These are phyloP conservation scores for Dysidea cf. avara DNA, from an alignment of 37 sponge, comb jelly and placozoan genomes.

Conservation along the genomic window DNA sequence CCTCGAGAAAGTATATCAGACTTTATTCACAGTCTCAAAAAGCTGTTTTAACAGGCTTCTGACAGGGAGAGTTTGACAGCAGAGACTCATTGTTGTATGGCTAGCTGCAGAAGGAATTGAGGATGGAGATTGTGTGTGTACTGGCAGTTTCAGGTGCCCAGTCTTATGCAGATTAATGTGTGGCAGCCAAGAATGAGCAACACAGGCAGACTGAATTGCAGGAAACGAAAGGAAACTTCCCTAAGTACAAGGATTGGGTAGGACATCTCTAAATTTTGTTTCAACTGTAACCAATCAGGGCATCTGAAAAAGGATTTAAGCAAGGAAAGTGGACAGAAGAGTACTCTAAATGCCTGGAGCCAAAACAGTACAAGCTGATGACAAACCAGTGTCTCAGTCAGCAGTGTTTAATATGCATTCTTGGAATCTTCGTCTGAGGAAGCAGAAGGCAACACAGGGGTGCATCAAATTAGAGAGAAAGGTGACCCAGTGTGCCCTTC, in stretches of 20 bases:
- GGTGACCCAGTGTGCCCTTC: not conserved
- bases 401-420: too few relatives aligned
- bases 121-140: not conserved
- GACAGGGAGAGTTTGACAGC: too few relatives aligned
- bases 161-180: not conserved
- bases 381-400: too few relatives aligned
- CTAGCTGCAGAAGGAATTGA: constrained; percentile 24
- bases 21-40: not conserved
- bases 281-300: not conserved
- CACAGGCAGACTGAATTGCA: constrained; percentile 6
- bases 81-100: constrained; percentile 13
- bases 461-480: not conserved
- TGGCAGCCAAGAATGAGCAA: constrained; percentile 33
- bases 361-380: too few relatives aligned
- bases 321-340: not conserved
- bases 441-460: not conserved
- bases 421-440: too few relatives aligned
- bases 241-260: too few relatives aligned
- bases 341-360: too few relatives aligned
- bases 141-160: constrained; percentile 19
- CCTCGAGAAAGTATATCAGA: constrained; percentile 5
- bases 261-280: too few relatives aligned
- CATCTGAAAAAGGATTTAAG: not conserved
- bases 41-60: too few relatives aligned
- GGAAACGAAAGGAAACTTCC: not conserved